Percentiles rank a stretch among this genome's conserved stretches.
phyloP scores from a whole-genome alignment of 2,113 vertebrate genomes.

The Elephas maximus region DNA sequence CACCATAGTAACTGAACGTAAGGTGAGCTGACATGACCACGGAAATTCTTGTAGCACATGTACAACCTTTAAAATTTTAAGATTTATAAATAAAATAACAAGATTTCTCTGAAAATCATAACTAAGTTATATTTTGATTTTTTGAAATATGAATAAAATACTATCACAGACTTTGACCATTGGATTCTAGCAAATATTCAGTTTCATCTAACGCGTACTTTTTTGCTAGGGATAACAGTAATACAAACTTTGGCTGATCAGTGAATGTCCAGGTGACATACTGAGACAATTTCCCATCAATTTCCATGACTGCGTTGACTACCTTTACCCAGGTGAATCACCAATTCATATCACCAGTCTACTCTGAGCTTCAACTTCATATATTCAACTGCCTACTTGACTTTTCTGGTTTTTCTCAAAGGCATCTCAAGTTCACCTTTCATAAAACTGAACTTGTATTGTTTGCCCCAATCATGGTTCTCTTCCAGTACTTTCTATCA shows the following conservation, averaged over 20 bases:
- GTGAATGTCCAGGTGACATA: not conserved
- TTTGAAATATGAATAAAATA: not conserved
- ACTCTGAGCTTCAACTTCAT: not conserved
- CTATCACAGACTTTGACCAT: not conserved
- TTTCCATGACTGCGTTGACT: not conserved
- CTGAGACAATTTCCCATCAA: not conserved
- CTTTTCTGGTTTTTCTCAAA: not conserved
- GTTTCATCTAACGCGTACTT: not conserved
- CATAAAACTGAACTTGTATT: not conserved
- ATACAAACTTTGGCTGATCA: not conserved
- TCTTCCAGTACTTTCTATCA: not conserved
- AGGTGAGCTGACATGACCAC: not conserved
- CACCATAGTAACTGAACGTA: not conserved
- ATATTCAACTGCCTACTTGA: not conserved
- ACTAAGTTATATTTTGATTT: not conserved
- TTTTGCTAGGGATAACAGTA: not conserved
- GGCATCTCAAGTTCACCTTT: not conserved
- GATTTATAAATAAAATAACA: not conserved
- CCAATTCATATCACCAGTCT: not conserved
- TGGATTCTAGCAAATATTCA: not conserved
- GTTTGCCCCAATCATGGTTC: not conserved
- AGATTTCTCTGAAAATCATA: not conserved
- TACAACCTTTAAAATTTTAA: not conserved
- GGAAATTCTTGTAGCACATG: not conserved
- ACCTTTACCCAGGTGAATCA: not conserved